Evolutionary conservation across 2,797 vertebrate genomes (phyloP).

Genomic region (Erethizon dorsatum): DNA sequence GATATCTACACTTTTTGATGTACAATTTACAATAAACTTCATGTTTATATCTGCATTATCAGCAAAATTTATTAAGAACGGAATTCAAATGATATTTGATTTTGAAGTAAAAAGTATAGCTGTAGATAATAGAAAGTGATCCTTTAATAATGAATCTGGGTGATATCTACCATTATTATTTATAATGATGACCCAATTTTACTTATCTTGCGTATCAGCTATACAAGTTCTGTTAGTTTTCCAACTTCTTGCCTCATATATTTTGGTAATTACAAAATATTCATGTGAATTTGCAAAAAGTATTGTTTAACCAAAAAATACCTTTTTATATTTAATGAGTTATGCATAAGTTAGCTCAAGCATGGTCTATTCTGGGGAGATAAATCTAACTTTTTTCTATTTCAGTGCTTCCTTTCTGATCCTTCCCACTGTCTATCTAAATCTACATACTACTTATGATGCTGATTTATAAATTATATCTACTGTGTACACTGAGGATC

Average conservation of each 20-base stretch:
- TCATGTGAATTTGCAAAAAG: neutral
- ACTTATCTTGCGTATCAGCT: neutral
- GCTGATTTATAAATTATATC: neutral
- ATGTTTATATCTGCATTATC: neutral
- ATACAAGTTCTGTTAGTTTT: neutral
- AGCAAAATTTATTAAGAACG: neutral
- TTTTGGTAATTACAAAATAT: neutral
- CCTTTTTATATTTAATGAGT: neutral
- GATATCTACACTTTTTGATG: neutral
- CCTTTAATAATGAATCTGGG: neutral
- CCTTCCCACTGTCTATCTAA: neutral
- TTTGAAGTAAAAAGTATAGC: conserved; percentile 28
- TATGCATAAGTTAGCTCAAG: neutral
- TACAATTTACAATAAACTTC: neutral
- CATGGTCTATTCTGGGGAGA: rapidly evolving
- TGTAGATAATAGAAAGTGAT: neutral
- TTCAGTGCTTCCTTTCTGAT: neutral
- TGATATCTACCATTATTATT: neutral
- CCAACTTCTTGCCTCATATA: neutral
- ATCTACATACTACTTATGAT: neutral
- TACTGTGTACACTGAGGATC: neutral
- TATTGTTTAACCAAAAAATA: neutral
- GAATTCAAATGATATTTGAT: neutral
- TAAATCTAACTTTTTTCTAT: neutral
- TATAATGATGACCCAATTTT: neutral